Percentiles rank a stretch among this genome's conserved stretches.
phyloP scores from a whole-genome alignment of 2,113 vertebrate genomes.

The Festucalex cinctus region DNA sequence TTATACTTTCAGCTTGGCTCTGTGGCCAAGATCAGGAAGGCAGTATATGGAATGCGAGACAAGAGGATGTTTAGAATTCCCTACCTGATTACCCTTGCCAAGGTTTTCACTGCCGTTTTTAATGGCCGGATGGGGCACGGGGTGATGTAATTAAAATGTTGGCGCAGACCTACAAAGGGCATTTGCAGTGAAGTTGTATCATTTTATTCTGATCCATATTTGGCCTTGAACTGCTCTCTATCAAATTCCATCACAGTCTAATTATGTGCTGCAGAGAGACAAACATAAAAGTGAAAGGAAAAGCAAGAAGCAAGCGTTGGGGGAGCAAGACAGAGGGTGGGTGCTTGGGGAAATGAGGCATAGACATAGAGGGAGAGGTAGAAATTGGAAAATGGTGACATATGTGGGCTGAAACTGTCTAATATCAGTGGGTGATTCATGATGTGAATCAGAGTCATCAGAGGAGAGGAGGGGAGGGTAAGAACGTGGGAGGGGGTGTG shows the following conservation, averaged over 20 bases:
- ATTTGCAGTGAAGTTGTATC: not conserved
- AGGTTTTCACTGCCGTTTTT: slow-evolving; percentile 1
- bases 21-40: not conserved
- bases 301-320: slow-evolving; percentile 11
- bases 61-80: slow-evolving; percentile 23
- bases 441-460: slow-evolving; percentile 60
- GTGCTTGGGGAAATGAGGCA: slow-evolving; percentile 1
- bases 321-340: not conserved
- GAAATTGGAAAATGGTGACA: slow-evolving; percentile 1
- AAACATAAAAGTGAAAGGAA: slow-evolving; percentile 39
- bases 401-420: slow-evolving; percentile 60
- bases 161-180: not conserved
- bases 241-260: not conserved
- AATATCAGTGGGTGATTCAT: slow-evolving; percentile 60
- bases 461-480: slow-evolving; percentile 12
- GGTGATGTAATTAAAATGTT: not conserved
- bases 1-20: slow-evolving; percentile 31
- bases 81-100: not conserved
- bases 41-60: not conserved
- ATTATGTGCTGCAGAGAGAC: slow-evolving; percentile 29
- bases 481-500: slow-evolving; percentile 5
- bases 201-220: not conserved
- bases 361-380: not conserved
- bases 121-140: not conserved
- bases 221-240: not conserved